A percentile compares a stretch with the other conserved stretches of the same genome.
These are phyloP conservation scores for Nyctibius bracteatus DNA, from an alignment of 2,113 vertebrate species.

Conservation along the genomic window DNA sequence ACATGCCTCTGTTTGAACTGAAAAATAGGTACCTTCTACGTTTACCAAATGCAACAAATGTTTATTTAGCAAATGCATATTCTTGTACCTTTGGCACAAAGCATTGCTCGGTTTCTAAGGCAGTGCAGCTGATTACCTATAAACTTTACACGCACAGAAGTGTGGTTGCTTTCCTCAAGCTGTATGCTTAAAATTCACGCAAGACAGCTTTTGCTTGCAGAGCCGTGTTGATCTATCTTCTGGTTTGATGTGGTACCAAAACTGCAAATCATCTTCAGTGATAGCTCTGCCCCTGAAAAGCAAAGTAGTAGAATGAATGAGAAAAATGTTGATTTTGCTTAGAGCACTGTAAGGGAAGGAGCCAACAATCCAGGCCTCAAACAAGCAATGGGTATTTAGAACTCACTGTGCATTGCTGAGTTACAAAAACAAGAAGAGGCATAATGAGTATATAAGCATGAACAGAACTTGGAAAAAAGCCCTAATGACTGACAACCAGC, in stretches of 20 bases:
- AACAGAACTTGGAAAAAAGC: slow-evolving; percentile 61
- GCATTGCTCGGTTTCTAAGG: background rate
- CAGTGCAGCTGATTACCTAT: background rate
- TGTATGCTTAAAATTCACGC: background rate
- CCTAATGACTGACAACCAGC: slow-evolving; percentile 49
- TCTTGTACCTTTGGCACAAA: background rate
- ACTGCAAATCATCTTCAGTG: slow-evolving; percentile 5
- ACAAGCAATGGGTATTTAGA: slow-evolving; percentile 31
- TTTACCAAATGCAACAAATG: background rate
- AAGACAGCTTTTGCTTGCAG: slow-evolving; percentile 1
- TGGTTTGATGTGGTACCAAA: slow-evolving; percentile 21
- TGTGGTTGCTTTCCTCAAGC: background rate
- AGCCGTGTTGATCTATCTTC: background rate
- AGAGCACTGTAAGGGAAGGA: slow-evolving; percentile 46
- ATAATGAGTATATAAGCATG: slow-evolving; percentile 33
- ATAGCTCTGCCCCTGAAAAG: slow-evolving; percentile 13
- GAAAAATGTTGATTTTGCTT: slow-evolving; percentile 47
- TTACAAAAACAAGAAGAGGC: slow-evolving; percentile 58
- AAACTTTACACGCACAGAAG: background rate
- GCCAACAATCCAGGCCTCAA: background rate
- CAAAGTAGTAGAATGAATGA: slow-evolving; percentile 26
- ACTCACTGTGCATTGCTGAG: slow-evolving; percentile 21
- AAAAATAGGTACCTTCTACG: background rate
- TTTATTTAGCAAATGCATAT: background rate
- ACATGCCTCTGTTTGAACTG: background rate